Evolutionary conservation across 2,113 vertebrate species (phyloP), one percentile per base, ranked within the genome.

Genomic region (Oncorhynchus clarkii): DNA sequence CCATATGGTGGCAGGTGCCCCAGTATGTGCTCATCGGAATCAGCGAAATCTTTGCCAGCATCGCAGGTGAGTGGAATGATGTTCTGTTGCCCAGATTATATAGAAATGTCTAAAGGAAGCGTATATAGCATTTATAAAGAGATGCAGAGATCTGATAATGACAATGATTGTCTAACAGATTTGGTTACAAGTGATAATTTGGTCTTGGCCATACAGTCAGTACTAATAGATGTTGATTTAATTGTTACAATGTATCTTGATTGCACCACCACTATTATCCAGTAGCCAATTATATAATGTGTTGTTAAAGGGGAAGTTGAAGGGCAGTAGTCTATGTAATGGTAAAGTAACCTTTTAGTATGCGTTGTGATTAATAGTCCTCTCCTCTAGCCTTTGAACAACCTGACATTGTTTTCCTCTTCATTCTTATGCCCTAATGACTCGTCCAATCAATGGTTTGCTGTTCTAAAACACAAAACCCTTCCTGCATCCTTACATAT

Each of bases 41-140:
- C 91, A 99, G 98, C 54, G 98, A 99, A 86, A 94, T 99, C 86
- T 99, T 99, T 78, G 97, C 98, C 74, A 99, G 98, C 88, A 99
- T 99, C 80, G 95, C 97, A 91, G 97, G 98, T 98, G 87, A 81
- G 92, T 78, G 39, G 2, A 45, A 45, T 45, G 9, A 9, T 45
- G 39, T 9, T 39, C 34, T 39, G 39, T 45, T 45, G 39, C 2
- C 39, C 9, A 45, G 9, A 11, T 2, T 2, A 45, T 45, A 45
- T 45, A 11, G 9, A 45, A 45, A 45, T 45, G 39, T 9, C 39
- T 11, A 45, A 45, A 45, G 39, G 39, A 45, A 45, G 39, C 2
- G 39, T 45, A 45, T 45, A 45, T 45, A 9, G 8, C 39, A 39
- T 39, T 39, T 51, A 51, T 0, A 51, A 51, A 22, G 4, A n/a